Percentiles rank a stretch among this genome's conserved stretches.
These are phyloP conservation scores for Polydrusus cervinus DNA, from an alignment of 2,888 invertebrate genomes.

Conservation along the genomic window DNA sequence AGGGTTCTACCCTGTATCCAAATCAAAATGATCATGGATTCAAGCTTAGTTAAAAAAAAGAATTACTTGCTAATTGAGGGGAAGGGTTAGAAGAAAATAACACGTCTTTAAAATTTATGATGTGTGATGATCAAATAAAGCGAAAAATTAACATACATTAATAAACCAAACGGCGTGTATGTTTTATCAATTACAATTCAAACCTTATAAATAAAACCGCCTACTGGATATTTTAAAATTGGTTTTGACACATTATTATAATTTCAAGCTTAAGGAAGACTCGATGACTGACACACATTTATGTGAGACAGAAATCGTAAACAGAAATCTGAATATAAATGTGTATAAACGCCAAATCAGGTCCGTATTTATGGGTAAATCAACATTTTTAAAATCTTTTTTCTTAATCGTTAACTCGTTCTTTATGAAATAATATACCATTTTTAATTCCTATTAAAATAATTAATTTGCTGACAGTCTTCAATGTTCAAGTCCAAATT, in stretches of 20 bases:
- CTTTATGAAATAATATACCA: too few relatives aligned
- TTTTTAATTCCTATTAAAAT: too few relatives aligned
- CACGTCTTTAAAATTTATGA: slow-evolving; percentile 1
- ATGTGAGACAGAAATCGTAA: slow-evolving; percentile 26
- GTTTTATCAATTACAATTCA: slow-evolving; percentile 40
- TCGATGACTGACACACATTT: slow-evolving; percentile 31
- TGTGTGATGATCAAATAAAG: slow-evolving; percentile 26
- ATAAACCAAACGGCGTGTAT: slow-evolving; percentile 35
- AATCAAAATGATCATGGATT: too few relatives aligned
- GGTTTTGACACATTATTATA: slow-evolving; percentile 22
- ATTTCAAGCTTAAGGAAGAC: slow-evolving; percentile 23
- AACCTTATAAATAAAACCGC: slow-evolving; percentile 30
- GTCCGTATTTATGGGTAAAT: too few relatives aligned
- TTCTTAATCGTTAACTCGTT: too few relatives aligned
- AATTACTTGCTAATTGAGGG: too few relatives aligned
- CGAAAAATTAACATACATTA: slow-evolving; percentile 41
- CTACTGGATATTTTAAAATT: slow-evolving; percentile 33
- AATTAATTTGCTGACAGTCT: too few relatives aligned
- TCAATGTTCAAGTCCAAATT: too few relatives aligned
- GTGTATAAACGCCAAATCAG: slow-evolving; percentile 9
- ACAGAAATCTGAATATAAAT: slow-evolving; percentile 31
- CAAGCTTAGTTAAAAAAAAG: too few relatives aligned
- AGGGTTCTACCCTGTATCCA: too few relatives aligned
- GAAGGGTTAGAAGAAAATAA: not conserved
- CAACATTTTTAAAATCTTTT: too few relatives aligned